Percentiles rank a stretch among this genome's conserved stretches.
Evolutionary conservation across 2,888 invertebrate genomes (phyloP).

Genomic region (Cheiracanthium punctorium): DNA sequence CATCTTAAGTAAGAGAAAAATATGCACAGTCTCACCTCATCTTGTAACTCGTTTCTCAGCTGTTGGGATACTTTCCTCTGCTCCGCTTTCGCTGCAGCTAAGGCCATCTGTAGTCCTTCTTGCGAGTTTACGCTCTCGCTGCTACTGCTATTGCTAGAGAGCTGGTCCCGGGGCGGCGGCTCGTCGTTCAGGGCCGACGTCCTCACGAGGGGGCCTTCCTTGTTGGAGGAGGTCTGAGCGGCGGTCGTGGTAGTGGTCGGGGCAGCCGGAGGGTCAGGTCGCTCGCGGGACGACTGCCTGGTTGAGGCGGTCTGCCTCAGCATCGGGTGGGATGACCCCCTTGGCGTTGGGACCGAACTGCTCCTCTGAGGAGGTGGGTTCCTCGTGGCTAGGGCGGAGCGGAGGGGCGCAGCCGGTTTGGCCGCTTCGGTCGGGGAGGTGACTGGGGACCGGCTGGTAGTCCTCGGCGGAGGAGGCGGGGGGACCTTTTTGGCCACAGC

Average conservation of each 20-base stretch:
- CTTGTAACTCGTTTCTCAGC: slow-evolving; percentile 53
- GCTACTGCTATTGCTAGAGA: slow-evolving; percentile 78
- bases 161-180: slow-evolving; percentile 54
- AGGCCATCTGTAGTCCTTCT: slow-evolving; percentile 72
- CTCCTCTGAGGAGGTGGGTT: slow-evolving; percentile 68
- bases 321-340: slow-evolving; percentile 47
- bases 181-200: slow-evolving; percentile 72
- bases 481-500: slow-evolving; percentile 62
- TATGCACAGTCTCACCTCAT: slow-evolving; percentile 23
- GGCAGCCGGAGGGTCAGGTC: slow-evolving; percentile 46
- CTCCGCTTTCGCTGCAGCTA: slow-evolving; percentile 61
- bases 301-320: slow-evolving; percentile 61
- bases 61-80: slow-evolving; percentile 53
- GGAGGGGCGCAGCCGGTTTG: slow-evolving; percentile 21
- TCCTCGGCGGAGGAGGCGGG: slow-evolving; percentile 65
- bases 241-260: not conserved
- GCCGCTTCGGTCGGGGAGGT: slow-evolving; percentile 48
- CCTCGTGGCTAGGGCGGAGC: slow-evolving; percentile 43
- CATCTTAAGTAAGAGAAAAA: slow-evolving; percentile 19
- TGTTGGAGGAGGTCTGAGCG: not conserved
- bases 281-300: slow-evolving; percentile 42
- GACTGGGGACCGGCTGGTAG: slow-evolving; percentile 63
- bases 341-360: slow-evolving; percentile 71
- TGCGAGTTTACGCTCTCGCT: slow-evolving; percentile 69
- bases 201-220: slow-evolving; percentile 56